Evolutionary conservation across 1,140 invertebrate genomes (phyloP).

Genomic region (Dreissena rostriformis): DNA sequence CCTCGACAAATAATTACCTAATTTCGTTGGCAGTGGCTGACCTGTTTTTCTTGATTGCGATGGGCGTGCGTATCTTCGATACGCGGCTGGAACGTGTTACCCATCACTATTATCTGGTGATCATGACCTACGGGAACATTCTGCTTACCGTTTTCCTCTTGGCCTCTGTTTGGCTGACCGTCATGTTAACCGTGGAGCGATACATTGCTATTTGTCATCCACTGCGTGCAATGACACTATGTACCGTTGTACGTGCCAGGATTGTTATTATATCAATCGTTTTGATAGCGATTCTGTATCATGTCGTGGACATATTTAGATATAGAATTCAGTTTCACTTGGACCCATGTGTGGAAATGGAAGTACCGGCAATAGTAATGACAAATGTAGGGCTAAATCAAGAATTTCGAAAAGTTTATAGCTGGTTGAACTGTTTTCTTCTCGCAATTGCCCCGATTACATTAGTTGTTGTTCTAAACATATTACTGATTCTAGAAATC

Average conservation of each 20-base stretch:
- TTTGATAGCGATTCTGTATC: conserved; percentile 85
- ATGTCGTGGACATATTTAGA: conserved; percentile 77
- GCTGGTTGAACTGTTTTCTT: conserved; percentile 85
- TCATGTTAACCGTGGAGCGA: conserved; percentile 89
- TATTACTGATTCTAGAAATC: conserved; percentile 87
- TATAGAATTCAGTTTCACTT: conserved; percentile 37
- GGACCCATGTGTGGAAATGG: conserved; percentile 28
- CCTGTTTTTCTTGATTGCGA: conserved; percentile 86
- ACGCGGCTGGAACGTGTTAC: conserved; percentile 22
- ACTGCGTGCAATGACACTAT: conserved; percentile 85
- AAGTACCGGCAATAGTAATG: background rate
- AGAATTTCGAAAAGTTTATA: conserved; percentile 85
- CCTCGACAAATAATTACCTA: conserved; percentile 89
- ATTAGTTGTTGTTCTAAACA: conserved; percentile 87
- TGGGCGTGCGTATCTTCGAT: conserved; percentile 65
- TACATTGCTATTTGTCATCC: conserved; percentile 91
- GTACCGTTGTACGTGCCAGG: conserved; percentile 84
- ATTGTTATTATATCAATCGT: conserved; percentile 85
- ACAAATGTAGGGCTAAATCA: conserved; percentile 79
- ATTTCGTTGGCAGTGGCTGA: conserved; percentile 89
- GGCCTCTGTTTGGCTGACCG: conserved; percentile 89
- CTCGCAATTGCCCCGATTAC: conserved; percentile 85
- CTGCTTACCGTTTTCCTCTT: conserved; percentile 69
- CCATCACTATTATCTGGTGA: conserved; percentile 43
- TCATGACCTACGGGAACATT: conserved; percentile 59